A percentile compares a stretch with the other conserved stretches of the same genome.
Evolutionary conservation across 53 echinoderm and acorn worm species (phyloP).

Genomic region (Hippasteria phrygiana): DNA sequence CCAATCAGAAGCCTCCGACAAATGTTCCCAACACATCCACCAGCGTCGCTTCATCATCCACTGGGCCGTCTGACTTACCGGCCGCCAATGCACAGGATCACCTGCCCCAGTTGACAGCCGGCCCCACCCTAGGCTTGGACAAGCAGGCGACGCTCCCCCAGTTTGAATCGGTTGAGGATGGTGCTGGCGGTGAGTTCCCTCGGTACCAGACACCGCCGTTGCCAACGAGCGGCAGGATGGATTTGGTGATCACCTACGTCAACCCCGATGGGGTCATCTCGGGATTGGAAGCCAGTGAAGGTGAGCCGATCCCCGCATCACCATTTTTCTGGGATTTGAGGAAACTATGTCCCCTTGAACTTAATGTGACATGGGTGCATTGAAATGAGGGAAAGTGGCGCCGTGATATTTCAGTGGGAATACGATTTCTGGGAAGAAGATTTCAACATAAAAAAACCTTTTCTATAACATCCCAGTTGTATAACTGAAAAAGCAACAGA

Average conservation of each 20-base stretch:
- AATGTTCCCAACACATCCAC: not conserved
- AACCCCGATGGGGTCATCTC: constrained; percentile 76
- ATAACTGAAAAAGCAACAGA: too few relatives aligned
- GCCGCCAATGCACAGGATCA: not conserved
- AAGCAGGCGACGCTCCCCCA: not conserved
- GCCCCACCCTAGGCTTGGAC: not conserved
- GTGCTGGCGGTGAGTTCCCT: not conserved
- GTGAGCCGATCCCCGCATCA: constrained; percentile 60
- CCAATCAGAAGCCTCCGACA: not conserved
- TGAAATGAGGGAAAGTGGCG: too few relatives aligned
- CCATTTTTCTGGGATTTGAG: too few relatives aligned
- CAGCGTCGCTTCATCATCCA: not conserved
- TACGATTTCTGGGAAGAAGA: too few relatives aligned
- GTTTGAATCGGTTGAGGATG: not conserved
- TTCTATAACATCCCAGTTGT: too few relatives aligned
- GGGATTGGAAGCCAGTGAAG: constrained; percentile 83
- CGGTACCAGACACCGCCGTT: constrained; percentile 49
- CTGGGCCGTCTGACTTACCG: not conserved
- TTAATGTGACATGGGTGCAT: too few relatives aligned
- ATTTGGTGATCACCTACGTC: constrained; percentile 83
- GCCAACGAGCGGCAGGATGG: constrained; percentile 57
- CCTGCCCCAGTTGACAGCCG: not conserved
- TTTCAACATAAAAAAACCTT: too few relatives aligned
- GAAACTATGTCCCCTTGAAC: too few relatives aligned
- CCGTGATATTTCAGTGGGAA: too few relatives aligned